Percentiles rank a stretch among this genome's conserved stretches.
phyloP scores from a whole-genome alignment of 2,888 invertebrate genomes.

The Colostygia pectinataria region DNA sequence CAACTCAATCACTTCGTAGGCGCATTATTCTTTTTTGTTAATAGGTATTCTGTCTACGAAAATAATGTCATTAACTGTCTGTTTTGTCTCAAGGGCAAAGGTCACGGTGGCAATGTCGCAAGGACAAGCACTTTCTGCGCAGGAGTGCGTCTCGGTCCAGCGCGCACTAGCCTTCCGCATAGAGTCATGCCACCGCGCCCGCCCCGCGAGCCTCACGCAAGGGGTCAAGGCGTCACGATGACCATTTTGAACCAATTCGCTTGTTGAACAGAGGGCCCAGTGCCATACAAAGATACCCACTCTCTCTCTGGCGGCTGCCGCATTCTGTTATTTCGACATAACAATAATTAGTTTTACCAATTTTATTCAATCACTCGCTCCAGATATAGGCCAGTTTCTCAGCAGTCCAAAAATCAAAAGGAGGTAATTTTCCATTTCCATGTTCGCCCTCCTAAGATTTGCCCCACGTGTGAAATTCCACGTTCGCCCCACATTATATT shows the following conservation, averaged over 20 bases:
- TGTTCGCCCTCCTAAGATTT: too few species aligned
- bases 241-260: slow-evolving; percentile 53
- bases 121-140: slow-evolving; percentile 80
- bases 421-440: too few species aligned
- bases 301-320: neutral
- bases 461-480: too few species aligned
- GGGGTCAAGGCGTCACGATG: slow-evolving; percentile 61
- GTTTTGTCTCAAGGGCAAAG: slow-evolving; percentile 58
- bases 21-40: neutral
- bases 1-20: slow-evolving; percentile 5
- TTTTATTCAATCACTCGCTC: too few species aligned
- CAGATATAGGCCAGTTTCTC: too few species aligned
- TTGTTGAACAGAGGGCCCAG: slow-evolving; percentile 23
- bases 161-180: slow-evolving; percentile 73
- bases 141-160: slow-evolving; percentile 69
- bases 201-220: slow-evolving; percentile 43
- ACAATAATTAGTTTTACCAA: too few species aligned
- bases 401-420: too few species aligned
- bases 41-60: slow-evolving; percentile 9
- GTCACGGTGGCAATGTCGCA: slow-evolving; percentile 57
- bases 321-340: neutral
- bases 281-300: neutral
- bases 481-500: too few species aligned
- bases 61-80: slow-evolving; percentile 16
- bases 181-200: slow-evolving; percentile 42